Conservation (phyloP, 2,888 invertebrate genomes). For the Andrena flavipes region DNA sequence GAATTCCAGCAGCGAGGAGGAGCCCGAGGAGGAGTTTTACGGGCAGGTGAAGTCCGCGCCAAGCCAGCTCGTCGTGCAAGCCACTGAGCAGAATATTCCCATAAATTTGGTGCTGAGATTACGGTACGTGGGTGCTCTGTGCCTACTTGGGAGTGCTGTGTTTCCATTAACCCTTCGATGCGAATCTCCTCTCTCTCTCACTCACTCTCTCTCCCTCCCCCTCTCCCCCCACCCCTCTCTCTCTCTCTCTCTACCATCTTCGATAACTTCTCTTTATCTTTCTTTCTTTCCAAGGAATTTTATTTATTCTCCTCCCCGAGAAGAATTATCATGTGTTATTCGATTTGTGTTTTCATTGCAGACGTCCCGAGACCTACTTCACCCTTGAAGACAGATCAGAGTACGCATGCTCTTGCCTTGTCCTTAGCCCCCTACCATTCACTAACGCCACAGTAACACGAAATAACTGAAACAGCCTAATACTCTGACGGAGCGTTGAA, state of each 20-base stretch:
- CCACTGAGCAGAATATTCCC: slow-evolving; percentile 84
- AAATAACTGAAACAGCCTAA: not conserved
- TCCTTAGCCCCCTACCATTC: slow-evolving; percentile 11
- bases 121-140: slow-evolving; percentile 86
- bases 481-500: not conserved
- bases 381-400: slow-evolving; percentile 72
- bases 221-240: no score
- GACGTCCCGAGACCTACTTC: slow-evolving; percentile 76
- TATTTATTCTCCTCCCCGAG: not conserved
- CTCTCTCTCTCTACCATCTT: no score
- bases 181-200: no score
- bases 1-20: slow-evolving; percentile 85
- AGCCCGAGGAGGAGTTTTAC: slow-evolving; percentile 81
- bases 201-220: no score
- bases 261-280: no score
- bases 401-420: slow-evolving; percentile 64
- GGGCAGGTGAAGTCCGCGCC: slow-evolving; percentile 79
- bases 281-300: not conserved
- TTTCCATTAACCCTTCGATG: not conserved
- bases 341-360: slow-evolving; percentile 61
- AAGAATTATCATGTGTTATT: not conserved
- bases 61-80: slow-evolving; percentile 76
- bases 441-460: not conserved
- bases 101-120: slow-evolving; percentile 95
- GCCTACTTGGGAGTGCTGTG: not conserved